phyloP scores from a whole-genome alignment of 2,113 vertebrate species.

The Mellivora capensis region DNA sequence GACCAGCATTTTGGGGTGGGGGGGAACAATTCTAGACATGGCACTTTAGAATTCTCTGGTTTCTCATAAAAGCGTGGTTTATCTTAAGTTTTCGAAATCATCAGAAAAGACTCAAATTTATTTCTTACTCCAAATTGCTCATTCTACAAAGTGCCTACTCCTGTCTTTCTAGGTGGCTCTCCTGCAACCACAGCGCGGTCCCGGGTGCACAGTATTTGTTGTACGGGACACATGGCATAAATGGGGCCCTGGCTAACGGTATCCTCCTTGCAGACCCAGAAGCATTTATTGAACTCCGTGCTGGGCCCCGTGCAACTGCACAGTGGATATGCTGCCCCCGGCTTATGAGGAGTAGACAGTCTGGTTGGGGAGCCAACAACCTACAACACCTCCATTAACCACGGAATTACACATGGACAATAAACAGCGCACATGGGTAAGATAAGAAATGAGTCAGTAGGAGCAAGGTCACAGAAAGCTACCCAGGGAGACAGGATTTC shows the following conservation, averaged over 20 bases:
- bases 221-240: accelerated
- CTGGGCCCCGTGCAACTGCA: not conserved
- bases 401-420: not conserved
- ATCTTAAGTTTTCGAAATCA: not conserved
- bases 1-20: not conserved
- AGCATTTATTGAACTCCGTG: not conserved
- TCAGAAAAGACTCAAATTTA: not conserved
- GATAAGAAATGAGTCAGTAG: not conserved
- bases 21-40: not conserved
- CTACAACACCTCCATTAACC: not conserved
- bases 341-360: not conserved
- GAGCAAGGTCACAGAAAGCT: not conserved
- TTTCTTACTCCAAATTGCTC: not conserved
- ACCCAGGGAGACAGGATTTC: not conserved
- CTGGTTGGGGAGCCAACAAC: not conserved
- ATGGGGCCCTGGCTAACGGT: not conserved
- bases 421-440: not conserved
- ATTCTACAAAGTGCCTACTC: not conserved
- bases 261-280: not conserved
- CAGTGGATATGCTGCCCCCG: not conserved
- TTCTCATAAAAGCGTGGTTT: not conserved
- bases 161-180: not conserved
- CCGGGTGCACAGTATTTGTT: not conserved
- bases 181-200: not conserved
- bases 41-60: not conserved